Evolutionary conservation across 2,797 vertebrate species (phyloP), one percentile per base, ranked within the genome.

Genomic region (Malurus leucopterus): DNA sequence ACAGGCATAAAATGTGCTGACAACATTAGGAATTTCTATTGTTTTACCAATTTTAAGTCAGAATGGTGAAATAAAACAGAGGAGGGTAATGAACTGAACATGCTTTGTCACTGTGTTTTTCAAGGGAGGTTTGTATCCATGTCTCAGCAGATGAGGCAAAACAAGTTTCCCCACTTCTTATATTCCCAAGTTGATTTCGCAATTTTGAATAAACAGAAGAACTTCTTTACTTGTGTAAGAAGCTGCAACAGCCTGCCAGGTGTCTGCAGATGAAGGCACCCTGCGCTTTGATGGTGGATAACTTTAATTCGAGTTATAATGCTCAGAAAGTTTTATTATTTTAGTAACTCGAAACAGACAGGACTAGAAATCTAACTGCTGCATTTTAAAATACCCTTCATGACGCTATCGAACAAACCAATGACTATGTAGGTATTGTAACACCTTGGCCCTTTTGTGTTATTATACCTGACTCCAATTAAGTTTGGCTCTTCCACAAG

Each of bases 81-180:
- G 23, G 13, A 86, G 78, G 36, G 26, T 49, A 68, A 84, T 43
- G 15, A 85, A 75, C 2, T 38, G 43, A 88, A 84, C 29, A 9
- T 27, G 54, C n/a, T 44, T 67, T 68, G 34, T 69, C 76, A 53
- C 53, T 44, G 14, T 59, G 53, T 86, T 92, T 92, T 86, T 86
- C 71, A 88, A 76, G 32, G 15, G 32, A 91, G 32, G 41, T 43
- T 75, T 3, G 24, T n/a, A 74, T 17, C 26, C 29, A 61, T 12
- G 62, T 44, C 51, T 86, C 54, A 58, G 47, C 1, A 79, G 64
- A 90, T 21, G 67, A 94, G 38, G 67, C 71, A 89, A 91, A 93
- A 91, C 80, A 82, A 67, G 86, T 93, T 95, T 67, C 22, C 64
- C 80, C 19, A 47, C 74, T 91, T 92, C 49, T 74, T 70, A 23